phyloP scores from a whole-genome alignment of 2,113 vertebrate genomes.

The Lipotes vexillifer region DNA sequence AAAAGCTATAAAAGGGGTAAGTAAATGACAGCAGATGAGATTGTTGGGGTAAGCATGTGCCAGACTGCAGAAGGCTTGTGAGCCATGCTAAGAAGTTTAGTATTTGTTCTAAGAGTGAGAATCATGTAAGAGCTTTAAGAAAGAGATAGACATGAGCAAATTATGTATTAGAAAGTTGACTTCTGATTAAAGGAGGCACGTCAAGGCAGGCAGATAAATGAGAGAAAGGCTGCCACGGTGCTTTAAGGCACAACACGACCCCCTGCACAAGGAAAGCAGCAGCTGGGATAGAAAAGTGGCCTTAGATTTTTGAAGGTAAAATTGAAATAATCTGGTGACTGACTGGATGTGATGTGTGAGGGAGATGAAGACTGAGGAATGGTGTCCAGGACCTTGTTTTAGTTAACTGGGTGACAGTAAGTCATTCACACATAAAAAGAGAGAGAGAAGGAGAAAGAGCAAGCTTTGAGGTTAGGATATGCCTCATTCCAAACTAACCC shows the following conservation, averaged over 20 bases:
- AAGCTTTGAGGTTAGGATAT: too few species aligned
- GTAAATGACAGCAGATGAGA: neutral
- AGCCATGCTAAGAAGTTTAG: neutral
- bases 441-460: neutral
- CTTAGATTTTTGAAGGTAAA: neutral
- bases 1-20: neutral
- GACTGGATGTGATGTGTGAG: neutral
- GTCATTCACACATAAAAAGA: neutral
- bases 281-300: too few species aligned
- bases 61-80: neutral
- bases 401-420: neutral
- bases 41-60: neutral
- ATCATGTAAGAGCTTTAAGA: neutral
- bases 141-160: neutral
- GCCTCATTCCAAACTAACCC: neutral
- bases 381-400: neutral
- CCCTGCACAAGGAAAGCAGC: neutral
- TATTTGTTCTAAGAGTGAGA: neutral
- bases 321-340: neutral
- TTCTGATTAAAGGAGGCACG: neutral
- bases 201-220: neutral
- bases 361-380: neutral
- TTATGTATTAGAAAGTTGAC: neutral
- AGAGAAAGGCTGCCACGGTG: neutral
- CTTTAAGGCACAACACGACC: accelerated